These are phyloP conservation scores for Lagothrix lagotricha DNA, from an alignment of 2,797 vertebrate genomes.

Conservation along the genomic window DNA sequence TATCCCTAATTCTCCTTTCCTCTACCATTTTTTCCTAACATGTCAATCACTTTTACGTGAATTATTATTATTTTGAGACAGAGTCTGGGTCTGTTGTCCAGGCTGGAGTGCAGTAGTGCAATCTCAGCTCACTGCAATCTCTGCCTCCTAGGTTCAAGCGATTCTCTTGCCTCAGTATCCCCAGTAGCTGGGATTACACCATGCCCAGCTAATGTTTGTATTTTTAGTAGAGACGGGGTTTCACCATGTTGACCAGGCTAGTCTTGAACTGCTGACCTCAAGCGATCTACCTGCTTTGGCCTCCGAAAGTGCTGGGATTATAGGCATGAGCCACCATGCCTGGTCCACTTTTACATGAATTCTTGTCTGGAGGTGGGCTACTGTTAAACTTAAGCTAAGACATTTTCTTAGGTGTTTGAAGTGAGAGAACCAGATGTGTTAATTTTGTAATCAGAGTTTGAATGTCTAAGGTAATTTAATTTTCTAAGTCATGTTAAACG, in stretches of 20 bases:
- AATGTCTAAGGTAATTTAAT: constrained; percentile 34
- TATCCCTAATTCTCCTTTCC: not conserved
- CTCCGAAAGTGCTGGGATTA: not conserved
- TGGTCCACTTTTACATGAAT: not conserved
- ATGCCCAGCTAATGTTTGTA: not conserved
- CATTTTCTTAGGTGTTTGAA: constrained; percentile 18
- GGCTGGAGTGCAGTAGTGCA: not conserved
- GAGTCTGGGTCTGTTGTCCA: too few relatives aligned
- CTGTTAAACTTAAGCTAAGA: not conserved
- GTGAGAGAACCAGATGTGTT: not conserved
- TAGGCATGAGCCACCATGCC: not conserved
- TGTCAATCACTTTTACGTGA: not conserved
- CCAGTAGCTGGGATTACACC: not conserved
- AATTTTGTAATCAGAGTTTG: constrained; percentile 42
- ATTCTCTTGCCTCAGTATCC: not conserved
- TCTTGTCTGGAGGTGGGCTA: not conserved
- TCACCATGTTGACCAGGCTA: not conserved
- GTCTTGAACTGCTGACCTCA: not conserved
- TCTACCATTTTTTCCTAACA: not conserved
- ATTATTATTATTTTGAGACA: too few relatives aligned
- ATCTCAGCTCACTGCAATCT: not conserved
- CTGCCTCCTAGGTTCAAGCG: not conserved
- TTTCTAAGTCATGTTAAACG: constrained; percentile 44
- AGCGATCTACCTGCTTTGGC: too few relatives aligned
- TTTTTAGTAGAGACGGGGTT: not conserved